Percentiles rank a stretch among this genome's conserved stretches.
Evolutionary conservation across 2,113 vertebrate species (phyloP).

Genomic region (Chaenogobius annularis): DNA sequence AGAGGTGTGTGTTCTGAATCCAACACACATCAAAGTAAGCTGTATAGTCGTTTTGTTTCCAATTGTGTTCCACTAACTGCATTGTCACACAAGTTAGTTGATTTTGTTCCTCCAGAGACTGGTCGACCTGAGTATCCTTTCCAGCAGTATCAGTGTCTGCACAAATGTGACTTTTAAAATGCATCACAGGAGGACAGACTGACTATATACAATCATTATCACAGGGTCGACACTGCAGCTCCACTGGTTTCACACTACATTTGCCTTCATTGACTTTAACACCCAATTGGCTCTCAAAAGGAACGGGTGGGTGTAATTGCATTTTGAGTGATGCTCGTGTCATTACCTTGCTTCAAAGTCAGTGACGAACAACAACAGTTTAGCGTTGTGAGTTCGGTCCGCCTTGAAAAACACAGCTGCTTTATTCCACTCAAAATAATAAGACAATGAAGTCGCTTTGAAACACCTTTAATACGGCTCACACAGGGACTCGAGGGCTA

Average conservation of each 20-base stretch:
- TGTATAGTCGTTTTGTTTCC: too few relatives aligned
- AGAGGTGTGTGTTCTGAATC: background rate
- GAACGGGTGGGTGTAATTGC: slow-evolving; percentile 75
- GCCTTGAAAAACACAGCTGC: slow-evolving; percentile 47
- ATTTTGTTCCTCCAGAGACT: background rate
- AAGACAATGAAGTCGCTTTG: slow-evolving; percentile 31
- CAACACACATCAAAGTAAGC: background rate
- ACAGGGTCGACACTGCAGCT: slow-evolving; percentile 75
- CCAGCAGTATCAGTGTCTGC: background rate
- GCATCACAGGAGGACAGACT: slow-evolving; percentile 3
- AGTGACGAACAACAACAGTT: slow-evolving; percentile 71
- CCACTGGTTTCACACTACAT: slow-evolving; percentile 82
- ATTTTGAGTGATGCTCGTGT: slow-evolving; percentile 87
- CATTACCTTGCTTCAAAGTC: slow-evolving; percentile 81
- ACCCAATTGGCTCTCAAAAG: slow-evolving; percentile 77
- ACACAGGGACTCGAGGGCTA: background rate
- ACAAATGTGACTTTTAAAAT: slow-evolving; percentile 69
- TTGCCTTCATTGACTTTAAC: slow-evolving; percentile 81
- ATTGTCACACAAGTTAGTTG: background rate
- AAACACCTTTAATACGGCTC: slow-evolving; percentile 7
- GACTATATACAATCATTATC: slow-evolving; percentile 77
- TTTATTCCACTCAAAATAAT: slow-evolving; percentile 32
- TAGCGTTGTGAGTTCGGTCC: slow-evolving; percentile 45
- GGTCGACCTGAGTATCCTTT: background rate
- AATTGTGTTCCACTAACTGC: background rate